Percentiles rank a stretch among this genome's conserved stretches.
phyloP scores from a whole-genome alignment of 2,113 vertebrate species.

The Callospermophilus lateralis region DNA sequence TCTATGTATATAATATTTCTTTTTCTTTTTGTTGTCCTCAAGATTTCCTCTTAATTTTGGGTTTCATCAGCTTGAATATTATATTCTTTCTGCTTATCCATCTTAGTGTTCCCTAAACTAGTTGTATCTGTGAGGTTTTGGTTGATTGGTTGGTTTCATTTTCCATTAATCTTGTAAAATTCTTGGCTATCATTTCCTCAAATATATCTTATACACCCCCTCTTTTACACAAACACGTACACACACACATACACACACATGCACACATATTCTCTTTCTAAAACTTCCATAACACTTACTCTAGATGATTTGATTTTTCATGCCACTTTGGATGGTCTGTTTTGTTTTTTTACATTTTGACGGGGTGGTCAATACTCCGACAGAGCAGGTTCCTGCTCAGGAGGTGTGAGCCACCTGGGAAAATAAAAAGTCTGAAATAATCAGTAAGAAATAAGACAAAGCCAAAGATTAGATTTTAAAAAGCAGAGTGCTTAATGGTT shows the following conservation, averaged over 20 bases:
- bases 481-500: no score
- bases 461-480: no score
- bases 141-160: neutral
- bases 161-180: neutral
- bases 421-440: no score
- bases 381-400: no score
- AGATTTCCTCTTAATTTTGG: neutral
- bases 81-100: neutral
- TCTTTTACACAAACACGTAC: neutral
- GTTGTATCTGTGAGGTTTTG: neutral
- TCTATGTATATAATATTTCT: neutral
- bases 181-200: neutral
- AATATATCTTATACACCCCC: neutral
- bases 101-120: neutral
- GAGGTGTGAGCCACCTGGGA: no score
- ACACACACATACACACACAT: neutral
- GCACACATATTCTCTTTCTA: neutral
- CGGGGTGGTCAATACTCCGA: no score
- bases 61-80: neutral
- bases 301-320: neutral
- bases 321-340: neutral
- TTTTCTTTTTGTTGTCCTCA: neutral
- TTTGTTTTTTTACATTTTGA: neutral
- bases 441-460: no score
- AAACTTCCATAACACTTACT: neutral